Evolutionary conservation across 2,113 vertebrate genomes (phyloP), one percentile per base, ranked within the genome.

Genomic region (Holacanthus passer): DNA sequence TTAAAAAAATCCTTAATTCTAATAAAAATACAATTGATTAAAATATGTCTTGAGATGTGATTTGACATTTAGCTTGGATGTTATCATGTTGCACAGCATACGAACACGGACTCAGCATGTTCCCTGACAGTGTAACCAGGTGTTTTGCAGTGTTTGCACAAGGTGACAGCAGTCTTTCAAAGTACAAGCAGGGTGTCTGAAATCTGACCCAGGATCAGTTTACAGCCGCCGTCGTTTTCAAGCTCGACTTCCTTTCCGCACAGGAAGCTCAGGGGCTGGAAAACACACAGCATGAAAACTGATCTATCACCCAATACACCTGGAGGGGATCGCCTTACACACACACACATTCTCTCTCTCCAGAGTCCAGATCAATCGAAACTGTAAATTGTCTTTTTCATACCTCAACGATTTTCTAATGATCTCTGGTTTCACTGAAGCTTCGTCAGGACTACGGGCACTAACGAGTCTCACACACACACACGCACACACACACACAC

Each of bases 351-450:
- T 47, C 77, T 70, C 56, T 63, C 2, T 31, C 68, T 69, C 67
- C 20, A 0, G 53, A 82, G 66, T 16, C 22, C 70, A 32, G 62
- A 81, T 82, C 63, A 82, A 81, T 79, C 52, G 16, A 78, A 78
- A 50, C 55, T 71, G 77, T 63, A 73, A 90, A 88, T 74, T 63
- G 76, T 81, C 68, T 76, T 76, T 86, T 90, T 88, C 76, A 89
- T 85, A 74, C 50, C 45, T 81, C 78, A 83, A 64, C 14, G 77
- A 75, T 69, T 89, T 79, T 31, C 55, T 68, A 59, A 79, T 83
- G 70, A 75, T 83, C 81, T 86, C 72, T 43, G 6, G 45, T 89
- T 79, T 79, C 82, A 84, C 72, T 11, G 45, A 45, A 58, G 48
- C 43, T 77, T 79, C 16, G n/a, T 58, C 71, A 62, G 62, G 41